phyloP scores from a whole-genome alignment of 2,797 vertebrate genomes.

The Streptopelia turtur region DNA sequence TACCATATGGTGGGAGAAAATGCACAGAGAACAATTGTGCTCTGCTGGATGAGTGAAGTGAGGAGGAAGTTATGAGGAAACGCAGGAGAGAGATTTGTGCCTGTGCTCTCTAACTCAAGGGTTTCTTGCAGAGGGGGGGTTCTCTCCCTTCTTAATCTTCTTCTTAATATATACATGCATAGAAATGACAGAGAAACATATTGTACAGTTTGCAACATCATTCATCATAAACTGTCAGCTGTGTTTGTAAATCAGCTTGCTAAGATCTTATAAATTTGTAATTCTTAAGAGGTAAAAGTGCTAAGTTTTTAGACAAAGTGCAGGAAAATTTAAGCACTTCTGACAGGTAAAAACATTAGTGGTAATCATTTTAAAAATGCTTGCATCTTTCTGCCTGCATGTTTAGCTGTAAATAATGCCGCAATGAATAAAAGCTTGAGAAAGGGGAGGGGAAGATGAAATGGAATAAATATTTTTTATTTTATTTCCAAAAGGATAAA shows the following conservation, averaged over 20 bases:
- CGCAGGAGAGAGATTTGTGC: slow-evolving; percentile 65
- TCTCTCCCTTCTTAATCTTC: slow-evolving; percentile 75
- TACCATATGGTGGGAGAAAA: slow-evolving; percentile 85
- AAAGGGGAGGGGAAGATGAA: slow-evolving; percentile 46
- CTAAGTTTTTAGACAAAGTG: slow-evolving; percentile 84
- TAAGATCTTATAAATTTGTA: slow-evolving; percentile 79
- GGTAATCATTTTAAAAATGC: slow-evolving; percentile 83
- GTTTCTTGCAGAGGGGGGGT: slow-evolving; percentile 63
- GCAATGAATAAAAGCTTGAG: slow-evolving; percentile 78
- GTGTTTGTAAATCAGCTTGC: slow-evolving; percentile 82
- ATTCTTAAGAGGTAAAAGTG: slow-evolving; percentile 82
- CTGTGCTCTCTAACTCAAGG: slow-evolving; percentile 70
- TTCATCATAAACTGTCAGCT: slow-evolving; percentile 81
- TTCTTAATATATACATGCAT: slow-evolving; percentile 72
- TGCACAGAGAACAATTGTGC: slow-evolving; percentile 82
- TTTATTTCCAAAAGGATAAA: slow-evolving; percentile 72
- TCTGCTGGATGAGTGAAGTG: slow-evolving; percentile 77
- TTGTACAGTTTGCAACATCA: slow-evolving; percentile 79
- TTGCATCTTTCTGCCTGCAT: slow-evolving; percentile 77
- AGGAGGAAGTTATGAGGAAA: slow-evolving; percentile 71
- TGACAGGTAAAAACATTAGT: slow-evolving; percentile 83
- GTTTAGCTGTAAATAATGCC: slow-evolving; percentile 81
- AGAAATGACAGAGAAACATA: slow-evolving; percentile 78
- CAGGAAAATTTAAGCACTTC: slow-evolving; percentile 81
- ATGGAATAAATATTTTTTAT: slow-evolving; percentile 71